Base-by-base conservation (phyloP, 2,797 vertebrate genomes). In the Scolopax rusticola region DNA sequence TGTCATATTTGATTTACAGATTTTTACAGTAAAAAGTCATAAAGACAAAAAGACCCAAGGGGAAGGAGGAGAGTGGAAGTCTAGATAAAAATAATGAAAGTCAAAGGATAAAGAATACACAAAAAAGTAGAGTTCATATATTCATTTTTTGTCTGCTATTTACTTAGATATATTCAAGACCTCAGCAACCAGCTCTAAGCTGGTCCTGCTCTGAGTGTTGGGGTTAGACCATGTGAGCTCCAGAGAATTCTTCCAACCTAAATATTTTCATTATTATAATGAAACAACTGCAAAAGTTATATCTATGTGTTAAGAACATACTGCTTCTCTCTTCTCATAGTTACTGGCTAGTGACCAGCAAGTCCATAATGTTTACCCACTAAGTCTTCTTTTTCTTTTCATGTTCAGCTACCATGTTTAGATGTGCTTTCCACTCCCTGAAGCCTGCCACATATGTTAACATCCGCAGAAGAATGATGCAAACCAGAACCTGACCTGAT, bases 381-480 rank as follows among this genome's bases (percentile, higher is more conserved):
- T 14, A 76, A 20, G 5, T 59, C 10, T 63, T 24, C 7, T 47
- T 40, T 83, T 81, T 41, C 8, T 40, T 89, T 82, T 56, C 18
- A 15, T 18, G 3, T 81, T 71, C 43, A 86, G 15, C 7, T 12
- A 73, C 16, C 13, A 15, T 1, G 0, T 63, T 92, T 24, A 48
- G 13, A 74, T 40, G 11, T 40, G 11, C 5, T 73, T 87, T 57
- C 38, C 11, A 21, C 41, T 76, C 13, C 2, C 1, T 63, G 60
- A 67, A 56, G 5, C 20, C 27, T 87, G 15, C 12, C 32, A n/a
- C 7, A 1, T 10, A 19, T 8, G 8, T 28, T 57, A 69, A 59
- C 50, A 8, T 76, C n/a, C 0, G 0, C 16, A 61, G 41, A 90
- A 61, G 15, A 64, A 19, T 7, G 50, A 13, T 0, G 0, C 61